These are phyloP conservation scores for Ciona savignyi DNA, from an alignment of 23 tunicate genomes.

Conservation along the genomic window DNA sequence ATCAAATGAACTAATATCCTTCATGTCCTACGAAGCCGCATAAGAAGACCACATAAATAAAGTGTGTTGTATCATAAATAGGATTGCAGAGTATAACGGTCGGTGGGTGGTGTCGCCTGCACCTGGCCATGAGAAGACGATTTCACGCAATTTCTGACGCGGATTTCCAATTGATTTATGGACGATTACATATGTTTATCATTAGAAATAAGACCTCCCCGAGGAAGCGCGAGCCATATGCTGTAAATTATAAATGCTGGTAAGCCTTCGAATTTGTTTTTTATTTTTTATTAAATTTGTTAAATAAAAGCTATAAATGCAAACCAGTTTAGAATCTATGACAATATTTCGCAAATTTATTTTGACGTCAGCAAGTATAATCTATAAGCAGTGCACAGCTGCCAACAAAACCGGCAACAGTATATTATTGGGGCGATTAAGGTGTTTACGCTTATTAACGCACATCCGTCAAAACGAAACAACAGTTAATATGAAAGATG, in stretches of 20 bases:
- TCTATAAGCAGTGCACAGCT: neutral
- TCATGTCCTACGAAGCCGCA: neutral
- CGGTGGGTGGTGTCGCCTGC: neutral
- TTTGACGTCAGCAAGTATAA: neutral
- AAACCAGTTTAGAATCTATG: too few species aligned
- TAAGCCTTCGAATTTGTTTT: too few species aligned
- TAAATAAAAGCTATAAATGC: too few species aligned
- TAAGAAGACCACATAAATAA: neutral
- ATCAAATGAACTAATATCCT: neutral
- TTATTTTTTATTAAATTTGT: too few species aligned
- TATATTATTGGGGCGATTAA: neutral
- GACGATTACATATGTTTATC: slow-evolving; percentile 32
- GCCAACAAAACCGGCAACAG: neutral
- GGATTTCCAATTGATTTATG: slow-evolving; percentile 30
- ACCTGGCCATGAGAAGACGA: neutral
- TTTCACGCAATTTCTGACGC: neutral
- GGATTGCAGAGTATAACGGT: neutral
- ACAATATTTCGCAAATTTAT: too few species aligned
- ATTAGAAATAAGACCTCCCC: slow-evolving; percentile 7
- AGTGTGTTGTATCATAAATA: neutral
- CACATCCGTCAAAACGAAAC: neutral
- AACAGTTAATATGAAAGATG: too few species aligned
- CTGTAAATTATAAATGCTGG: too few species aligned
- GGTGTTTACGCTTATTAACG: neutral
- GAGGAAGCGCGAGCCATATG: too few species aligned